Percentiles rank a stretch among this genome's conserved stretches.
These are phyloP conservation scores for Xerus inauris DNA, from an alignment of 2,113 vertebrate genomes.

Conservation along the genomic window DNA sequence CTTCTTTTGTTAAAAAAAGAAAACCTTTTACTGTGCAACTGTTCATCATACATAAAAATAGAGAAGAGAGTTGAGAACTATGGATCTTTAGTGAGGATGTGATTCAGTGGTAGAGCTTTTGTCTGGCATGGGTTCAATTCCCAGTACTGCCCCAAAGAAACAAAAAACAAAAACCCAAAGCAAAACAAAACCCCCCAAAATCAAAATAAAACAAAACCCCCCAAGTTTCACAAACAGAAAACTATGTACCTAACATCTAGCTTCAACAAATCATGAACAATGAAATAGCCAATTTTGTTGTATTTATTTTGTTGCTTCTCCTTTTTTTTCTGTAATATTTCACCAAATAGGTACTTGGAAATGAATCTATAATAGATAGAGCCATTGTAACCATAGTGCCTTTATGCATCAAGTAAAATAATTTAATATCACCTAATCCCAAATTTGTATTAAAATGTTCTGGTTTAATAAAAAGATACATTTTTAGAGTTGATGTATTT, in stretches of 20 bases:
- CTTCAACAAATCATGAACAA: background rate
- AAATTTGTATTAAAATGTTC: background rate
- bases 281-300: background rate
- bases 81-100: too few relatives aligned
- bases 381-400: background rate
- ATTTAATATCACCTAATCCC: background rate
- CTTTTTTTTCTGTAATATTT: background rate
- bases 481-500: background rate
- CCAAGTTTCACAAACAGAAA: too few relatives aligned
- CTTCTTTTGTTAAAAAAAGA: background rate
- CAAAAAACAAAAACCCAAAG: too few relatives aligned
- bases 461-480: background rate
- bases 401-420: background rate
- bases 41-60: background rate
- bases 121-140: too few relatives aligned
- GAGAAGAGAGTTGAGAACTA: background rate
- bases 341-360: background rate
- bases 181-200: too few relatives aligned
- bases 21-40: background rate
- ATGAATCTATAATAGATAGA: background rate
- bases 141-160: too few relatives aligned
- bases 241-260: background rate
- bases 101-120: too few relatives aligned
- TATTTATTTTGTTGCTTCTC: background rate
- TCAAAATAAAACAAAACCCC: too few relatives aligned